Evolutionary conservation across 2,888 invertebrate genomes (phyloP).

Genomic region (Hypomecis atomaria): DNA sequence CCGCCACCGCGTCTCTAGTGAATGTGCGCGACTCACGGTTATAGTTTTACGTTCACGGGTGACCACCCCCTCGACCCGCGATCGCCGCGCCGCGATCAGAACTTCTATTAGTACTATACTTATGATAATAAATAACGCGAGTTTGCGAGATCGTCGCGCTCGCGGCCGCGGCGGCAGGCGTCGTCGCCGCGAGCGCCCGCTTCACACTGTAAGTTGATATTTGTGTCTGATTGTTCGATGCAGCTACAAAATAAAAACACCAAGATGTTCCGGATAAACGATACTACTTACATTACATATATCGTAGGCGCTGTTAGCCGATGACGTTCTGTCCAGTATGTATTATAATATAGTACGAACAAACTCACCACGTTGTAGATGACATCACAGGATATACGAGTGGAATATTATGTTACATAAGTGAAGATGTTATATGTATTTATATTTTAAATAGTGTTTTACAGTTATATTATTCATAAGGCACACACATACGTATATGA

Average conservation of each 20-base stretch:
- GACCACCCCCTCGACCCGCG: slow-evolving; percentile 72
- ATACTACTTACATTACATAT: slow-evolving; percentile 65
- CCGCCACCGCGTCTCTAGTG: slow-evolving; percentile 75
- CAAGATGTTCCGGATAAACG: slow-evolving; percentile 64
- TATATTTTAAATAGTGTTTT: slow-evolving; percentile 73
- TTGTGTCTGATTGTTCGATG: slow-evolving; percentile 76
- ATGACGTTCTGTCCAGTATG: slow-evolving; percentile 75
- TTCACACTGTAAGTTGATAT: slow-evolving; percentile 77
- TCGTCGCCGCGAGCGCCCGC: slow-evolving; percentile 52
- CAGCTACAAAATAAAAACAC: slow-evolving; percentile 78
- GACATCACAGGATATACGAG: slow-evolving; percentile 46
- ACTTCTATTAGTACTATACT: slow-evolving; percentile 82
- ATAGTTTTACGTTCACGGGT: slow-evolving; percentile 83
- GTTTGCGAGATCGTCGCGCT: slow-evolving; percentile 69
- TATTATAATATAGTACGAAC: slow-evolving; percentile 47
- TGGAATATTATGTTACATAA: slow-evolving; percentile 55
- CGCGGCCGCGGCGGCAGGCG: slow-evolving; percentile 58
- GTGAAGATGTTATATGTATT: slow-evolving; percentile 58
- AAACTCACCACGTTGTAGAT: slow-evolving; percentile 60
- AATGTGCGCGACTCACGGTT: slow-evolving; percentile 82
- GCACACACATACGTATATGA: slow-evolving; percentile 60
- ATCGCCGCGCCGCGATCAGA: slow-evolving; percentile 72
- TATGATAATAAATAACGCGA: slow-evolving; percentile 81
- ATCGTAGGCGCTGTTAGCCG: slow-evolving; percentile 73
- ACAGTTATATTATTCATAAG: slow-evolving; percentile 65